phyloP scores from a whole-genome alignment of 2,113 vertebrate species.

The Elephas maximus region DNA sequence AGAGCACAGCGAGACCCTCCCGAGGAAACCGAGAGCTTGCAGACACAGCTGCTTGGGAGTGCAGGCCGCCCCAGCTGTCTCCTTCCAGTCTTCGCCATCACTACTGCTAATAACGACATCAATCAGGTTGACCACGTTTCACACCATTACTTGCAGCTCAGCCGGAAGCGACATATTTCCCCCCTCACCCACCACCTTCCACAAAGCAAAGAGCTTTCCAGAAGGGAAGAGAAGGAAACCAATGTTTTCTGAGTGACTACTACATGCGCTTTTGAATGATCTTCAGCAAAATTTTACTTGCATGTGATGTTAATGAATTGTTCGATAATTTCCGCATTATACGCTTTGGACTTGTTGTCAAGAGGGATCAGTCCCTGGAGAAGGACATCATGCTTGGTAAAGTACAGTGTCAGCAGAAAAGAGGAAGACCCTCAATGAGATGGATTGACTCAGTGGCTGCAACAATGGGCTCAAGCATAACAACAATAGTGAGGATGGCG shows the following conservation, averaged over 20 bases:
- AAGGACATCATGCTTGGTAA: too few species aligned
- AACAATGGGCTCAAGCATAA: too few species aligned
- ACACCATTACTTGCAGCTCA: constrained; percentile 81
- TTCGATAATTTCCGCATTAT: too few species aligned
- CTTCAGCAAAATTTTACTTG: too few species aligned
- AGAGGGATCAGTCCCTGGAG: too few species aligned
- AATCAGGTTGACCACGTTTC: constrained; percentile 81
- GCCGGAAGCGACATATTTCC: constrained; percentile 64
- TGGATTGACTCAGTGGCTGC: too few species aligned
- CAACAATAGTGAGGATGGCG: too few species aligned
- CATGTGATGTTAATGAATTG: too few species aligned
- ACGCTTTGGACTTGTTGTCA: too few species aligned
- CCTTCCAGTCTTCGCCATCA: constrained; percentile 38
- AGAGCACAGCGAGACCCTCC: not conserved
- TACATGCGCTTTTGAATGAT: not conserved
- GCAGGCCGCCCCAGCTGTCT: not conserved
- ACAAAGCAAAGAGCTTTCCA: constrained; percentile 49
- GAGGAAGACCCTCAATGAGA: too few species aligned
- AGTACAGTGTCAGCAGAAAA: too few species aligned
- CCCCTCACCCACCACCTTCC: constrained; percentile 56
- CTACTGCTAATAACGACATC: constrained; percentile 75
- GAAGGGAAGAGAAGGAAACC: not conserved
- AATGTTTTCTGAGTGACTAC: not conserved
- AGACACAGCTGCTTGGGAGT: not conserved
- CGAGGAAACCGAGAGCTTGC: not conserved